Evolutionary conservation across 2,113 vertebrate species (phyloP), one percentile per base, ranked within the genome.

Genomic region (Syngnathoides biaculeatus): DNA sequence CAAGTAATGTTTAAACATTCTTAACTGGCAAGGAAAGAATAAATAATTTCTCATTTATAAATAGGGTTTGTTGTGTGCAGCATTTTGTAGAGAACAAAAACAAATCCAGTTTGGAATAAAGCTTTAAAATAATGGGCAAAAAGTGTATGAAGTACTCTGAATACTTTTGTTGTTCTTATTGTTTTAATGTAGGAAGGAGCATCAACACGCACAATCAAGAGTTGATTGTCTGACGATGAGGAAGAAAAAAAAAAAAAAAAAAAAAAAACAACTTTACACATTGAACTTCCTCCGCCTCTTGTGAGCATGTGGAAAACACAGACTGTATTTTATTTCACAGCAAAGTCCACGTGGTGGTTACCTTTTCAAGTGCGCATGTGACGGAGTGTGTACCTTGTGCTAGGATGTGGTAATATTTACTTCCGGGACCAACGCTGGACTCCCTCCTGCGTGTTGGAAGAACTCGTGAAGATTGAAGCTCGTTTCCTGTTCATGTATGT

Each of bases 361-460:
- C 45, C 17, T 47, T 17, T 47, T 17, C 15, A 47, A 20, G 45
- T 20, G 5, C 19, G 15, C 15, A 17, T 48, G 45, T 17, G 26
- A 39, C 30, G 64, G 27, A 20, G n/a, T 69, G 63, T 80, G 63
- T 64, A 73, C 67, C 55, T 50, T 75, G 68, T 62, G 60, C 53
- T 20, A 78, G 72, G 79, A 81, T 79, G 53, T 45, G 20, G n/a
- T 42, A 5, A 43, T 61, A 48, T 64, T 71, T 58, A 48, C 50
- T 67, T 82, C 66, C 71, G 69, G 73, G 78, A 83, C 24, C 24
- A 11, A 12, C 11, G n/a, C 45, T 47, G 45, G 45, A 47, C 45
- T 19, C 45, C 20, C 20, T 3, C 48, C 9, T n/a, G 20, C 4
- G 3, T 22, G 48, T 52, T 52, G 48, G 20, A 47, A 47, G 5